Evolutionary conservation across 2,797 vertebrate genomes (phyloP).

Genomic region (Tokudaia muenninki): DNA sequence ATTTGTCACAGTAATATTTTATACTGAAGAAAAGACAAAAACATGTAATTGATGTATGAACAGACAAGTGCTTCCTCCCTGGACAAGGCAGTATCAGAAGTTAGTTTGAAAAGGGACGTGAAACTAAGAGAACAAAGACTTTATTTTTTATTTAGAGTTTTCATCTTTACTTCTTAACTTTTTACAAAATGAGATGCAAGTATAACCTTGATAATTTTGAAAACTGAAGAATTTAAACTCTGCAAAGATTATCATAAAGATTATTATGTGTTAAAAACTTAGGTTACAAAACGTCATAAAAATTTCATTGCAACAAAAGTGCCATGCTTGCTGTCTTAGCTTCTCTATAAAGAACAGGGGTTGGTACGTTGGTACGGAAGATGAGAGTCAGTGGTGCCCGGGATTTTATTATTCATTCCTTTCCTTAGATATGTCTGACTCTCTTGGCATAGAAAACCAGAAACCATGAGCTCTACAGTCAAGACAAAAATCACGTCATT

Average conservation of each 20-base stretch:
- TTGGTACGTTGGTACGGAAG: not conserved
- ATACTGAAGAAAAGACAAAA: not conserved
- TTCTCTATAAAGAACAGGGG: not conserved
- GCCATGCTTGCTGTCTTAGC: not conserved
- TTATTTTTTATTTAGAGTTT: slow-evolving; percentile 2
- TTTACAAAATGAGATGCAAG: not conserved
- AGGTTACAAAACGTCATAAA: not conserved
- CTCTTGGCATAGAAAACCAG: not conserved
- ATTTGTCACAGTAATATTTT: not conserved
- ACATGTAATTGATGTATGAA: not conserved
- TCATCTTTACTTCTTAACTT: not conserved
- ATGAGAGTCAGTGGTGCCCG: not conserved
- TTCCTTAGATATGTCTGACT: not conserved
- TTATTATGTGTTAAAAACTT: not conserved
- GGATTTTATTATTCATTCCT: not conserved
- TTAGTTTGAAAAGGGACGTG: not conserved
- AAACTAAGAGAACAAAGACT: not conserved
- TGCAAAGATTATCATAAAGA: not conserved
- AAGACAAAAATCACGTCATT: not conserved
- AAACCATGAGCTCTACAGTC: not conserved
- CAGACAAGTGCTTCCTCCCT: not conserved
- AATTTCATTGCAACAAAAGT: not conserved
- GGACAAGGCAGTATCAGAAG: not conserved
- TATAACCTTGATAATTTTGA: not conserved
- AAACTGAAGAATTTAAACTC: slow-evolving; percentile 29